phyloP scores from a whole-genome alignment of 2,888 invertebrate species.

The Athalia rosae region DNA sequence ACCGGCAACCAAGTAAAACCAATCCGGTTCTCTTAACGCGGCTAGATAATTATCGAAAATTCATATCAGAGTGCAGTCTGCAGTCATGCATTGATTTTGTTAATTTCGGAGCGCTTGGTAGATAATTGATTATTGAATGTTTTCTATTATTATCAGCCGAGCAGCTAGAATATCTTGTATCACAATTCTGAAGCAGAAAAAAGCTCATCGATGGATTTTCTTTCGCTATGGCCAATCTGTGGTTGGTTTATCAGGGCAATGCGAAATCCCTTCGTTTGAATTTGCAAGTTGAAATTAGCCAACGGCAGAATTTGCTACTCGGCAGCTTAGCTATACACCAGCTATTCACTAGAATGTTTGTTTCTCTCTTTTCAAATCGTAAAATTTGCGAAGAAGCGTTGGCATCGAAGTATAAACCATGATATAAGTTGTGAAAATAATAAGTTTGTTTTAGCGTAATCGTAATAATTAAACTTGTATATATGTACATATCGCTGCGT shows the following conservation, averaged over 20 bases:
- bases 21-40: background rate
- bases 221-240: background rate
- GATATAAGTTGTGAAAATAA: conserved; percentile 52
- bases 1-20: background rate
- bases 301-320: background rate
- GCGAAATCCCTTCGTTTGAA: background rate
- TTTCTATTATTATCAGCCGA: conserved; percentile 22
- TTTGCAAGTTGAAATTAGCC: background rate
- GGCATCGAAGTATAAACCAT: background rate
- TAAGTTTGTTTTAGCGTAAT: conserved; percentile 58
- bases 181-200: conserved; percentile 3
- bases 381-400: background rate
- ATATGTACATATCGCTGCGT: conserved; percentile 67
- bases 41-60: background rate
- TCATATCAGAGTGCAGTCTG: conserved; percentile 16
- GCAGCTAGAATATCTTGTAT: conserved; percentile 29
- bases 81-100: conserved; percentile 13
- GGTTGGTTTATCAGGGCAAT: background rate
- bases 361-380: conserved; percentile 18
- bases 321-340: conserved; percentile 15
- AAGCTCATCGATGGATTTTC: conserved; percentile 12
- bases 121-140: conserved; percentile 6
- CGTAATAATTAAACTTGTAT: conserved; percentile 59
- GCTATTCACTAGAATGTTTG: conserved; percentile 17
- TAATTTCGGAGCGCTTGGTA: conserved; percentile 4